Percentiles rank a stretch among this genome's conserved stretches.
phyloP scores from a whole-genome alignment of 2,888 invertebrate species.

The Andrena trimmerana region DNA sequence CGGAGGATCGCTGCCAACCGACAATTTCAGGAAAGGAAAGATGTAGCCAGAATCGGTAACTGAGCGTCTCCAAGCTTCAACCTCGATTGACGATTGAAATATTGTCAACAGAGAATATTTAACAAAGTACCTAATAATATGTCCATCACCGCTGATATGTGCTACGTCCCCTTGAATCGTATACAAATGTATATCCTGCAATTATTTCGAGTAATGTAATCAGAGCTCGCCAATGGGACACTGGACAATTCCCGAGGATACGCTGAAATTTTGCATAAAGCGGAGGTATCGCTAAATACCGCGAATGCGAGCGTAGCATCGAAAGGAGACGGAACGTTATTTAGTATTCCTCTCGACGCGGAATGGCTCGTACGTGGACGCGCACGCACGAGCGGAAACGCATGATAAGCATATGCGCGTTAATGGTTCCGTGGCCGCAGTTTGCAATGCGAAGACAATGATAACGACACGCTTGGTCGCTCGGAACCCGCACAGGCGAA shows the following conservation, averaged over 20 bases:
- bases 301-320: neutral
- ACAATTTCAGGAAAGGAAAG: constrained; percentile 27
- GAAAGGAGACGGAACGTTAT: constrained; percentile 25
- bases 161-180: no score
- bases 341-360: constrained; percentile 36
- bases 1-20: constrained; percentile 26
- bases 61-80: neutral
- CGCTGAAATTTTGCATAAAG: neutral
- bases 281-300: neutral
- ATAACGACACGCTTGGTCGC: constrained; percentile 52
- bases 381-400: constrained; percentile 52
- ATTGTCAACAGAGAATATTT: no score
- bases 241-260: no score
- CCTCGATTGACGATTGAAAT: no score
- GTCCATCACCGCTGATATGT: no score
- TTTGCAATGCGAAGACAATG: constrained; percentile 55
- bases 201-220: no score
- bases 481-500: constrained; percentile 16
- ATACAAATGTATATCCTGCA: no score
- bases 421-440: constrained; percentile 60
- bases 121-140: no score
- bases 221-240: no score
- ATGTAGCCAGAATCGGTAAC: neutral
- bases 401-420: constrained; percentile 61
- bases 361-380: constrained; percentile 41